phyloP scores from a whole-genome alignment of 1,140 invertebrate species.

The Acromyrmex heyeri region DNA sequence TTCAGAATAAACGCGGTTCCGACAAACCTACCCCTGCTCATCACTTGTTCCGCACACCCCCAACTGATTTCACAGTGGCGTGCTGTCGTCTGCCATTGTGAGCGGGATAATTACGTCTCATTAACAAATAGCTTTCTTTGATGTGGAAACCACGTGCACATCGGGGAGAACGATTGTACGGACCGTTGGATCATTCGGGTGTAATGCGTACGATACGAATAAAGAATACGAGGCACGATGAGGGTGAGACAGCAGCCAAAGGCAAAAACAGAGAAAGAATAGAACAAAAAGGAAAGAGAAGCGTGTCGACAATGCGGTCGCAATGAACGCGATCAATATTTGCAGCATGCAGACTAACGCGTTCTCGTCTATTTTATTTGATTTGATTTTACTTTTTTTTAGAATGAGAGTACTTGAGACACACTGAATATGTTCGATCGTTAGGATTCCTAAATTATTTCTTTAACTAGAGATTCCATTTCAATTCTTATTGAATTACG shows the following conservation, averaged over 20 bases:
- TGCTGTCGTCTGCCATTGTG: constrained; percentile 71
- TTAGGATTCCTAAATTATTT: background rate
- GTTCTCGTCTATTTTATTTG: constrained; percentile 4
- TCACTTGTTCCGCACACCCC: constrained; percentile 32
- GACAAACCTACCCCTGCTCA: constrained; percentile 2
- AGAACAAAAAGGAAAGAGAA: constrained; percentile 16
- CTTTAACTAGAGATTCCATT: constrained; percentile 9
- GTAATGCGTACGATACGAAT: constrained; percentile 36
- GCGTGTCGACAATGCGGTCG: constrained; percentile 70
- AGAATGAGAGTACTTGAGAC: constrained; percentile 10
- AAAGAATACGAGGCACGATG: constrained; percentile 11
- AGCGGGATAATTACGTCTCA: constrained; percentile 79
- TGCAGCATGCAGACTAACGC: constrained; percentile 53
- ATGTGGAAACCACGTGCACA: constrained; percentile 75
- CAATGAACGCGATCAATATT: constrained; percentile 78
- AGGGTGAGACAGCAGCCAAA: constrained; percentile 26
- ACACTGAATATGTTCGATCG: background rate
- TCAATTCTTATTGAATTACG: constrained; percentile 22
- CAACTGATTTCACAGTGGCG: constrained; percentile 62
- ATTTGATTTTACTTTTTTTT: constrained; percentile 47
- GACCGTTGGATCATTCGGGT: constrained; percentile 1
- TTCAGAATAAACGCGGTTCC: background rate
- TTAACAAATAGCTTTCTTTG: constrained; percentile 82
- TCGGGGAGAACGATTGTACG: constrained; percentile 41
- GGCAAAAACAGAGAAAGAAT: background rate